Evolutionary conservation across 2,113 vertebrate species (phyloP), one percentile per base, ranked within the genome.

Genomic region (Alectura lathami): DNA sequence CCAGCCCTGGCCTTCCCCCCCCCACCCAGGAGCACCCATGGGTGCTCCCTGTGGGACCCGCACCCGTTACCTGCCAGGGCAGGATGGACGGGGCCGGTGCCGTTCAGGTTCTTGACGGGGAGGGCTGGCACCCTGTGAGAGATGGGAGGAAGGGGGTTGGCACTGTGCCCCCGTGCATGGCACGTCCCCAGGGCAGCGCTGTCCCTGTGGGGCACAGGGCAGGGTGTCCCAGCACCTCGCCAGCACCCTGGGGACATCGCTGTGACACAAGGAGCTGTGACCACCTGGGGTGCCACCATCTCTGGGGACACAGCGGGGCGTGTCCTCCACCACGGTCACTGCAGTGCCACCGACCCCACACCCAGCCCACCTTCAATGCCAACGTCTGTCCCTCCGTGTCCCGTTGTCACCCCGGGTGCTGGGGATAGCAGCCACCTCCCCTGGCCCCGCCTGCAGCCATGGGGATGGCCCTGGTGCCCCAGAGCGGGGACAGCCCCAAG

Each of bases 31-130:
- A 63, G 60, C 60, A 63, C 60, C 60, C 38, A 29, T 40, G 26
- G 60, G 60, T 63, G 36, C 60, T 63, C 36, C 10, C 17, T 27
- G 8, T 13, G 36, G 36, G 56, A 21, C 2, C 21, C 18, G 29
- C 3, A 5, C 15, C 57, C 97, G 6, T 97, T 84, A 99, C 99
- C 99, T 98, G 99, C 99, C 27, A 99, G 94, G 16, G 99, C 99
- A 8, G 99, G 99, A 45, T 99, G 99, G 24, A 99, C 98, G 1
- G 99, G 99, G 64, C 99, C 99, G 2, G 98, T 98, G 48, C 99
- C 98, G 15, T 99, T 99, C 91, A 99, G 97, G 88, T 99, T 99
- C 98, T 99, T 99, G 38, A 99, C 99, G 0, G 99, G 99, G 47
- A 99, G 99, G 4, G 99, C 99, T 8, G 99, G 99, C 73, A 99